Base-by-base conservation (phyloP, 23 tunicate genomes). In the Halocynthia roretzi region DNA sequence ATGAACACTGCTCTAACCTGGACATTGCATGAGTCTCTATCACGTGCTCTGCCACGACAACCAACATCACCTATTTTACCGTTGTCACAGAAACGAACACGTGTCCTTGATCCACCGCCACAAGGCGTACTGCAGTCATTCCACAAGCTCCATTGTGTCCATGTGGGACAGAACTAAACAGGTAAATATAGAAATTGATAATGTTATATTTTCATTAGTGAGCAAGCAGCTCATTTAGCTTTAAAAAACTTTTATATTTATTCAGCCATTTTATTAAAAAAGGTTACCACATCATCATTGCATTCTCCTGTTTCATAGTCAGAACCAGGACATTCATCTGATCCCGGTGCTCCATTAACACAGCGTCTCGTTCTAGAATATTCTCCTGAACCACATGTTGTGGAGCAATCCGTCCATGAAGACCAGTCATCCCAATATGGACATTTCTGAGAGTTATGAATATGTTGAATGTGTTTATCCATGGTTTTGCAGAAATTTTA, bases 361-460 rank as follows among this genome's bases (percentile, higher is more conserved):
- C 97, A 90, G 7, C 8, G 70, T 48, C 97, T 79, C 8, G 67
- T 76, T 52, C 83, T 75, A 6, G 66, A 31, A 62, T 62, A 75
- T 50, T 51, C 55, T 57, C 93, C 93, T 51, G 11, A 23, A 21
- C 86, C 93, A 56, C 93, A 87, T 5, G 86, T 61, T 7, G 12
- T 52, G 20, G 73, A 54, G 72, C 91, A 86, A 18, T 54, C 15
- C 7, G 70, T 50, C 81, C 82, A 86, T 19, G 55, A 40, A 22
- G 76, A 8, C 91, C 91, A 86, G 6, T 19, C 65, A 9, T 73
- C 71, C 91, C 91, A 86, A 53, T 62, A 51, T 10, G 91, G 91
- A 57, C 91, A 80, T 53, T 22, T 54, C 84, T 80, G 15, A 12
- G 22, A 14, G 44, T 31, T 31, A 68, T 0, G 5, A 68, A 21